Conservation (phyloP, 2,888 invertebrate species). For the Euclidia mi region DNA sequence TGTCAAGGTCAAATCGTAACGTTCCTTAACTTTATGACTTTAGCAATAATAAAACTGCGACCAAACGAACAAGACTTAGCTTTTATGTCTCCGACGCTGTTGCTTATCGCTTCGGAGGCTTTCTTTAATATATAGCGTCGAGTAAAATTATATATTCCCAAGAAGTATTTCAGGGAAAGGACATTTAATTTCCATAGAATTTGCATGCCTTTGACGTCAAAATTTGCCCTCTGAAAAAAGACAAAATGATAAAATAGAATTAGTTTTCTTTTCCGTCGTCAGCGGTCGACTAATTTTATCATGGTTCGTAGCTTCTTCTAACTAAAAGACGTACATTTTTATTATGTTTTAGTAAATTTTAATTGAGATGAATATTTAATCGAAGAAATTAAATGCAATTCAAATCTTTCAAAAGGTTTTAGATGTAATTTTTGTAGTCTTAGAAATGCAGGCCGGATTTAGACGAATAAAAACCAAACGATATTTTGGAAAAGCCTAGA, state of each 20-base stretch:
- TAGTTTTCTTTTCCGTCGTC: conserved; percentile 2
- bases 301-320: too few relatives aligned
- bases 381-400: too few relatives aligned
- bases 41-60: conserved; percentile 63
- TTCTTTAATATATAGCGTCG: conserved; percentile 26
- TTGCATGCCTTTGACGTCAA: conserved; percentile 13
- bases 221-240: conserved; percentile 4
- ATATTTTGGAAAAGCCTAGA: too few relatives aligned
- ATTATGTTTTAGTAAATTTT: too few relatives aligned
- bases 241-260: conserved; percentile 14
- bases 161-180: conserved; percentile 35
- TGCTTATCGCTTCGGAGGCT: conserved; percentile 17
- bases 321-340: too few relatives aligned
- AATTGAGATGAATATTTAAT: too few relatives aligned
- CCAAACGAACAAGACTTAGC: conserved; percentile 53
- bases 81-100: conserved; percentile 38
- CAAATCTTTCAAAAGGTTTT: too few relatives aligned
- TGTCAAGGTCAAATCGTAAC: conserved; percentile 56
- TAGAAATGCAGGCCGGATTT: too few relatives aligned
- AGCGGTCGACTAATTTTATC: neutral
- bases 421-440: too few relatives aligned
- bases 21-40: conserved; percentile 64
- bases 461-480: too few relatives aligned
- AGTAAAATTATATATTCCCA: conserved; percentile 37
- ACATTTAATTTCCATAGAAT: conserved; percentile 45